Percentiles rank a stretch among this genome's conserved stretches.
These are phyloP conservation scores for Pteropus rufus DNA, from an alignment of 2,797 vertebrate species.

Conservation along the genomic window DNA sequence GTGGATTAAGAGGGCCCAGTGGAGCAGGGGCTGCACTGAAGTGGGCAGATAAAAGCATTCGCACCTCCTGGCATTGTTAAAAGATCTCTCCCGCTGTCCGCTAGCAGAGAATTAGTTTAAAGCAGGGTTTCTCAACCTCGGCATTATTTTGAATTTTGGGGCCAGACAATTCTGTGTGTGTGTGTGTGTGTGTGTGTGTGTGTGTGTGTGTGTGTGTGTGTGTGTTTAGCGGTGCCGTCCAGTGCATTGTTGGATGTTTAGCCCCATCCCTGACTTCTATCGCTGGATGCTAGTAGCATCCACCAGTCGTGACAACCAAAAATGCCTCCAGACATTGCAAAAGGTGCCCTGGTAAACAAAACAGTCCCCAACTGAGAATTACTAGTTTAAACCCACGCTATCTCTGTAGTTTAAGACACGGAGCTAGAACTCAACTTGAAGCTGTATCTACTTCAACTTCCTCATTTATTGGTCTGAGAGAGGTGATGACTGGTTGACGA, in stretches of 20 bases:
- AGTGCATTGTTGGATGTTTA: background rate
- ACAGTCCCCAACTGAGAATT: fast-evolving
- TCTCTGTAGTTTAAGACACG: background rate
- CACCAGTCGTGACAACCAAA: background rate
- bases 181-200: background rate
- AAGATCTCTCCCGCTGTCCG: background rate
- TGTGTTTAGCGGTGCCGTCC: too few species aligned
- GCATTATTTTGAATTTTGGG: background rate
- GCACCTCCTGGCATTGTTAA: background rate
- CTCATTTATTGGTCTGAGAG: background rate
- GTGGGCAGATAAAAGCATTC: background rate
- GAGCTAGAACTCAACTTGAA: background rate
- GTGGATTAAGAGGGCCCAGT: background rate
- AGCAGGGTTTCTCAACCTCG: background rate
- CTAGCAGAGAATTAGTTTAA: background rate
- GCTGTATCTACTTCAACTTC: background rate
- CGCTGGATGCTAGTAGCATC: background rate
- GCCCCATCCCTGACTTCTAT: background rate
- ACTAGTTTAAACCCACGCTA: background rate
- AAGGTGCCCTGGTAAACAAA: background rate
- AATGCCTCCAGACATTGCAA: background rate
- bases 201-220: background rate
- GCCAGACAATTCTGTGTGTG: background rate
- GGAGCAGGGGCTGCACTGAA: background rate
- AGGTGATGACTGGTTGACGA: background rate